phyloP scores from a whole-genome alignment of 2,888 invertebrate species.

The Silvanus unidentatus region DNA sequence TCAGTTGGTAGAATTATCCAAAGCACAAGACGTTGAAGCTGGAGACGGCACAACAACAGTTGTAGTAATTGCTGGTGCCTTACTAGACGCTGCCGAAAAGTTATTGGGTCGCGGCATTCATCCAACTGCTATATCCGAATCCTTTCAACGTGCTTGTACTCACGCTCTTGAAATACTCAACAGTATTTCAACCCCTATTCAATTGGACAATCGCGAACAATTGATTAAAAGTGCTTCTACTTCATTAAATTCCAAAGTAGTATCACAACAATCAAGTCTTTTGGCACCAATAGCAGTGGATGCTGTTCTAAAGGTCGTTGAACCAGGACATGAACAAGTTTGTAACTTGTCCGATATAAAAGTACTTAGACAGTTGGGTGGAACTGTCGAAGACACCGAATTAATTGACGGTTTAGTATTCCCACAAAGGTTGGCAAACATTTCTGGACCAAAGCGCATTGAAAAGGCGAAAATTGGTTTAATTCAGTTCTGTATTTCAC shows the following conservation, averaged over 20 bases:
- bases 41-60: constrained; percentile 99
- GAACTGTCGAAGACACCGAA: constrained; percentile 96
- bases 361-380: constrained; percentile 94
- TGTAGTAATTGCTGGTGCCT: constrained; percentile 92
- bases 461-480: constrained; percentile 98
- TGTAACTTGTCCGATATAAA: constrained; percentile 94
- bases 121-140: constrained; percentile 94
- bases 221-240: constrained; percentile 95
- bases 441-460: constrained; percentile 86
- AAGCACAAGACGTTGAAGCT: constrained; percentile 98
- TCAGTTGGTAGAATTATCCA: constrained; percentile 93
- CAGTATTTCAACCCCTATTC: constrained; percentile 79
- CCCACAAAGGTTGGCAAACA: constrained; percentile 80
- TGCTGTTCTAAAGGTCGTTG: constrained; percentile 83
- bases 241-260: constrained; percentile 96
- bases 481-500: constrained; percentile 99
- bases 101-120: constrained; percentile 91
- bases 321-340: constrained; percentile 57
- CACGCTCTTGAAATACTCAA: constrained; percentile 74
- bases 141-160: constrained; percentile 82
- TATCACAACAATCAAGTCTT: constrained; percentile 93
- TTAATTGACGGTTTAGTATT: constrained; percentile 93
- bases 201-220: constrained; percentile 79
- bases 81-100: constrained; percentile 91
- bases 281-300: constrained; percentile 96